Evolutionary conservation across 2,888 invertebrate species (phyloP).

Genomic region (Atethmia centrago): DNA sequence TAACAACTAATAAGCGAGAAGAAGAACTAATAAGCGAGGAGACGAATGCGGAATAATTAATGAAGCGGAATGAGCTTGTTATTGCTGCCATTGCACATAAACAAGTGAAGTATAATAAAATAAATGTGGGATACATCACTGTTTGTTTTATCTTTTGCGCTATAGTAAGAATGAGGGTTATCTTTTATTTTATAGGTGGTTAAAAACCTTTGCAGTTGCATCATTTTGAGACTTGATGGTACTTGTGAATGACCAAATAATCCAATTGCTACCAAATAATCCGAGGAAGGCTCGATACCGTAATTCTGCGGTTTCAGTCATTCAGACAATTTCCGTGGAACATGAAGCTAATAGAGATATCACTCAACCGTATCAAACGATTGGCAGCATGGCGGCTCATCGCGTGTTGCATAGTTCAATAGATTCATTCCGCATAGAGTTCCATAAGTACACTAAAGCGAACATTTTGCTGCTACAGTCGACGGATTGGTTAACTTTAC

Average conservation of each 20-base stretch:
- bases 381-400: constrained; percentile 26
- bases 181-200: constrained; percentile 5
- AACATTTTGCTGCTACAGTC: constrained; percentile 61
- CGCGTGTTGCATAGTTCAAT: constrained; percentile 57
- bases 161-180: constrained; percentile 10
- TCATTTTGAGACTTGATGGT: background rate
- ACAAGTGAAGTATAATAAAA: constrained; percentile 38
- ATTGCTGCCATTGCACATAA: constrained; percentile 41
- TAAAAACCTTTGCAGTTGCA: background rate
- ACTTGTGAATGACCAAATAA: background rate
- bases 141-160: constrained; percentile 16
- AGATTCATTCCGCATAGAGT: constrained; percentile 40
- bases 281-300: too few relatives aligned
- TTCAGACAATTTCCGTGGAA: constrained; percentile 19
- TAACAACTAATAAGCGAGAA: constrained; percentile 52
- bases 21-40: constrained; percentile 48
- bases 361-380: constrained; percentile 26
- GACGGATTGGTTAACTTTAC: constrained; percentile 70
- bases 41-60: constrained; percentile 55
- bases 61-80: constrained; percentile 50
- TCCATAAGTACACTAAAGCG: constrained; percentile 46
- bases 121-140: constrained; percentile 30
- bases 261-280: background rate
- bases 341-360: constrained; percentile 29
- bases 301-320: too few relatives aligned